These are phyloP conservation scores for Thalassaphorura encarpata DNA, from an alignment of 1,140 invertebrate genomes.

Conservation along the genomic window DNA sequence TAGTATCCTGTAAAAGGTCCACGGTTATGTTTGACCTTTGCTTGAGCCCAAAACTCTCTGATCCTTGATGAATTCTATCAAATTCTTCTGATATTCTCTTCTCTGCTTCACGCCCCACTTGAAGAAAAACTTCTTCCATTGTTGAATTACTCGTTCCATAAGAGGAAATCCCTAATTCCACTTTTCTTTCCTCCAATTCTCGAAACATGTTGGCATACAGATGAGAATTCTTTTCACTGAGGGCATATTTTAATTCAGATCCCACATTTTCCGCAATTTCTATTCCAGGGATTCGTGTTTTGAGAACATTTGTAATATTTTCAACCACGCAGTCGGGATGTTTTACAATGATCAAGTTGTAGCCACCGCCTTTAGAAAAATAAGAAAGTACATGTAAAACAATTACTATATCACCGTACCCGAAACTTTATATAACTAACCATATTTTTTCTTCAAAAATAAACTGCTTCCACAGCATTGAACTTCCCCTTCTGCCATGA, in stretches of 20 bases:
- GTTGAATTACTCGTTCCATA: slow-evolving; percentile 71
- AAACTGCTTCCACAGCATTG: slow-evolving; percentile 73
- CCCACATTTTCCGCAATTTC: slow-evolving; percentile 44
- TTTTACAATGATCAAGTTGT: slow-evolving; percentile 15
- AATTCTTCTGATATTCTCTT: slow-evolving; percentile 41
- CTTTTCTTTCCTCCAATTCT: slow-evolving; percentile 50
- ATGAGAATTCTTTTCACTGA: slow-evolving; percentile 36
- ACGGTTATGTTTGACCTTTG: no score
- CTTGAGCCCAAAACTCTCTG: background rate
- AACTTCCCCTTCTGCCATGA: slow-evolving; percentile 62
- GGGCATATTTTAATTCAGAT: slow-evolving; percentile 40
- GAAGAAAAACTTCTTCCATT: slow-evolving; percentile 74
- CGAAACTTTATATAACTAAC: slow-evolving; percentile 6
- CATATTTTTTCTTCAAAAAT: slow-evolving; percentile 76
- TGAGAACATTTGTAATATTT: slow-evolving; percentile 45
- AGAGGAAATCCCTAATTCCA: slow-evolving; percentile 53
- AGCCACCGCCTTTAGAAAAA: slow-evolving; percentile 12
- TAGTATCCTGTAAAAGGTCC: slow-evolving; percentile 6
- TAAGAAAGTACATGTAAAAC: slow-evolving; percentile 39
- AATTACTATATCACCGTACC: no score
- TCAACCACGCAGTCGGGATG: slow-evolving; percentile 38
- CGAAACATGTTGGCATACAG: slow-evolving; percentile 52
- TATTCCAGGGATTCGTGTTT: slow-evolving; percentile 46
- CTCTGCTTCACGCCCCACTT: slow-evolving; percentile 53
- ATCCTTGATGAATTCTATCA: background rate